These are phyloP conservation scores for Pelobates cultripes DNA, from an alignment of 2,797 vertebrate genomes.

Conservation along the genomic window DNA sequence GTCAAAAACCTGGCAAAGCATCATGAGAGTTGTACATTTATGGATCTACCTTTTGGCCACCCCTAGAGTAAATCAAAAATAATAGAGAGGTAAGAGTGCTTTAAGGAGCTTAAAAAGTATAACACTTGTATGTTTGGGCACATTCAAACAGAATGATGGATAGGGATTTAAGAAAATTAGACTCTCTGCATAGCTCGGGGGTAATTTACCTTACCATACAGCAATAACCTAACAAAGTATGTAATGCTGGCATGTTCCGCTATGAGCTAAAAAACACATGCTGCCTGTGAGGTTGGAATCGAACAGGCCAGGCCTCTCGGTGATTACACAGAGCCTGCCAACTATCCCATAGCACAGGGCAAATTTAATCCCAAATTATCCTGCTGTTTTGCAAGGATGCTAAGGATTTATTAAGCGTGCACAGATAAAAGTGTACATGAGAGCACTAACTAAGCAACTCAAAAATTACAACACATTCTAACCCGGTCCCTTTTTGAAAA, in stretches of 20 bases:
- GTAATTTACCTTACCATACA: not conserved
- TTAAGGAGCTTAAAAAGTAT: not conserved
- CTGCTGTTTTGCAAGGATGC: not conserved
- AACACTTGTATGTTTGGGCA: not conserved
- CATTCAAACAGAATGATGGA: not conserved
- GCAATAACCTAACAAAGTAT: not conserved
- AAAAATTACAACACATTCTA: not conserved
- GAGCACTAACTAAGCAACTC: slow-evolving; percentile 1
- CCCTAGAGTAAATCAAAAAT: no score
- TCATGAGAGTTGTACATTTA: no score
- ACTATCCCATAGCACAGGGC: not conserved
- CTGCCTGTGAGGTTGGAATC: not conserved
- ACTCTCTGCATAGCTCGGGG: no score
- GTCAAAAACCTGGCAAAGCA: no score
- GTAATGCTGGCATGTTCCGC: not conserved
- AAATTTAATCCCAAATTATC: not conserved
- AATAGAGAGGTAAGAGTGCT: no score
- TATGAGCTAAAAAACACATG: not conserved
- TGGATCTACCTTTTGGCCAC: no score
- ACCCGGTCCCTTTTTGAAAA: not conserved
- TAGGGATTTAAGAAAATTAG: not conserved
- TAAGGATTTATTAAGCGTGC: slow-evolving; percentile 1
- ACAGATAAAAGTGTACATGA: not conserved
- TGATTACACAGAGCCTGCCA: not conserved
- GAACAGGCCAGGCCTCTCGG: not conserved